Evolutionary conservation across 2,888 invertebrate genomes (phyloP).

Genomic region (Anarsia innoxiella): DNA sequence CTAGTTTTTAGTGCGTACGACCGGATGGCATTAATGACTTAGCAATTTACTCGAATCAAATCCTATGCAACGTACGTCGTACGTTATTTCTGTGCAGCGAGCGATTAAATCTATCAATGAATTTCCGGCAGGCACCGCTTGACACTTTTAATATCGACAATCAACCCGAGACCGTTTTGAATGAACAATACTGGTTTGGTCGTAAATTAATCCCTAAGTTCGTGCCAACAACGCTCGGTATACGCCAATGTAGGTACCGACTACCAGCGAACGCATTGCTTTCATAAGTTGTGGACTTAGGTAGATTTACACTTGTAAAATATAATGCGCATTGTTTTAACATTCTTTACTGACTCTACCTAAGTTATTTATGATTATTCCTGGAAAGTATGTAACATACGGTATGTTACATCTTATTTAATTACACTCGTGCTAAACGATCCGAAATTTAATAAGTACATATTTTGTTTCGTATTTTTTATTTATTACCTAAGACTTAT

Average conservation of each 20-base stretch:
- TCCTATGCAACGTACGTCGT: conserved; percentile 42
- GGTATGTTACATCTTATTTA: too few relatives aligned
- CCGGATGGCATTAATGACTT: conserved; percentile 72
- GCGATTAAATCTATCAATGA: conserved; percentile 74
- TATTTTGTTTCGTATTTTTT: too few relatives aligned
- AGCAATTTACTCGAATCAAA: conserved; percentile 69
- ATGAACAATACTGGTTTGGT: conserved; percentile 65
- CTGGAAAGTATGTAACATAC: too few relatives aligned
- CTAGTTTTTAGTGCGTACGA: conserved; percentile 55
- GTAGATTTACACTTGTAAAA: too few relatives aligned
- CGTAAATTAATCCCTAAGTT: conserved; percentile 65
- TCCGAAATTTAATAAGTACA: too few relatives aligned
- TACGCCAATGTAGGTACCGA: too few relatives aligned
- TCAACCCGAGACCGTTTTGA: conserved; percentile 59
- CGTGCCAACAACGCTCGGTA: too few relatives aligned
- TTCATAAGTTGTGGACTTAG: conserved; percentile 11
- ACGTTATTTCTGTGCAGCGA: conserved; percentile 61
- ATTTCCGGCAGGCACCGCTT: conserved; percentile 67
- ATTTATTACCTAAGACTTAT: too few relatives aligned
- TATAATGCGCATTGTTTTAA: too few relatives aligned
- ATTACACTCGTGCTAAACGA: too few relatives aligned
- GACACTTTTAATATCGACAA: conserved; percentile 72
- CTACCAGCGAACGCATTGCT: conserved; percentile 24
- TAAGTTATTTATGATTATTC: too few relatives aligned
- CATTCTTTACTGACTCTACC: too few relatives aligned